phyloP scores from a whole-genome alignment of 2,888 invertebrate genomes.

The Odontomyia ornata region DNA sequence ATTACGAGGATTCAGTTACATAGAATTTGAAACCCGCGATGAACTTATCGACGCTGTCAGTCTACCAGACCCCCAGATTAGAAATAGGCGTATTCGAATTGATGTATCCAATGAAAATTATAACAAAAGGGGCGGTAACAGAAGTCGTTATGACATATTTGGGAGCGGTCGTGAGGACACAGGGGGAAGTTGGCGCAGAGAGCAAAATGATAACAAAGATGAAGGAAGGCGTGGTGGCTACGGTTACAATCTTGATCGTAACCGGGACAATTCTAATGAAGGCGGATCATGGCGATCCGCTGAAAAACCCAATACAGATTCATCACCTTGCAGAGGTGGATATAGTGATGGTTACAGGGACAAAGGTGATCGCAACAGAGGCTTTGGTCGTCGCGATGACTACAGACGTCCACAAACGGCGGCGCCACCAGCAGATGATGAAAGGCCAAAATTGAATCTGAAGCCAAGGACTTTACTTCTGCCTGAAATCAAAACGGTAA shows the following conservation, averaged over 20 bases:
- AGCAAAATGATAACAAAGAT: slow-evolving; percentile 59
- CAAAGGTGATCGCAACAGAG: slow-evolving; percentile 53
- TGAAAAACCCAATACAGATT: slow-evolving; percentile 55
- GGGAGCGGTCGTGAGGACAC: slow-evolving; percentile 57
- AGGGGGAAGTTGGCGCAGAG: slow-evolving; percentile 65
- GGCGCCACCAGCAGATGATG: slow-evolving; percentile 51
- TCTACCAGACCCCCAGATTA: slow-evolving; percentile 82
- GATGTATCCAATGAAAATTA: slow-evolving; percentile 80
- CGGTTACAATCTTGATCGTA: slow-evolving; percentile 55
- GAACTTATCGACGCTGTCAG: slow-evolving; percentile 86
- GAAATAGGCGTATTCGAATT: slow-evolving; percentile 80
- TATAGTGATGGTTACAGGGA: slow-evolving; percentile 60
- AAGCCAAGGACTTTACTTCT: slow-evolving; percentile 81
- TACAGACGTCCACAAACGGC: slow-evolving; percentile 50
- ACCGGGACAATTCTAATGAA: slow-evolving; percentile 51
- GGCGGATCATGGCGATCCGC: slow-evolving; percentile 60
- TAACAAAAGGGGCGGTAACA: slow-evolving; percentile 71
- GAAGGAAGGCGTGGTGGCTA: slow-evolving; percentile 51
- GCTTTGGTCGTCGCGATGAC: slow-evolving; percentile 57
- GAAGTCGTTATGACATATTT: slow-evolving; percentile 60
- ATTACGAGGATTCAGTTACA: slow-evolving; percentile 89
- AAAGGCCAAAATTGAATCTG: slow-evolving; percentile 80
- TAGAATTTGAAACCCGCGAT: slow-evolving; percentile 88
- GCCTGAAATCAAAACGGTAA: slow-evolving; percentile 65
- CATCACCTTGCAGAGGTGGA: slow-evolving; percentile 54